These are phyloP conservation scores for Pterocles burchelli DNA, from an alignment of 2,113 vertebrate genomes.

Conservation along the genomic window DNA sequence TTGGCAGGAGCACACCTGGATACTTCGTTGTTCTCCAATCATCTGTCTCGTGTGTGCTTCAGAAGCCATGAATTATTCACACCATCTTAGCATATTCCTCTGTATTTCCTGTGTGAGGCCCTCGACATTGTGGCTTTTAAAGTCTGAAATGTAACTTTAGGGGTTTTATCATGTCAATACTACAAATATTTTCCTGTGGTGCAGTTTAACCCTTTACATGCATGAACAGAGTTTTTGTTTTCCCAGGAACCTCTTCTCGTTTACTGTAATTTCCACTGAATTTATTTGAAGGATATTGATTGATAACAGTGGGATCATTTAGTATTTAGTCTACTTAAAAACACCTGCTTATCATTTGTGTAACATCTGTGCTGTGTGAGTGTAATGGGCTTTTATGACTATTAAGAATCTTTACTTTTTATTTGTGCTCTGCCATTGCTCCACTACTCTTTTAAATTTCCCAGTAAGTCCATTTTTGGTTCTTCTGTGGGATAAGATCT, in stretches of 20 bases:
- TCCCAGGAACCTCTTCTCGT: not conserved
- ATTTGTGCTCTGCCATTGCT: not conserved
- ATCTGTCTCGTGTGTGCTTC: constrained; percentile 43
- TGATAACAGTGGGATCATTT: not conserved
- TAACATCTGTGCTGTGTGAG: not conserved
- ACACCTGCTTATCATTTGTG: constrained; percentile 17
- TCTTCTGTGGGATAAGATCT: not conserved
- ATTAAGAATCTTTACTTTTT: not conserved
- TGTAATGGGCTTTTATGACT: not conserved
- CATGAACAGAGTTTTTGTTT: not conserved
- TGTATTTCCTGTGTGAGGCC: not conserved
- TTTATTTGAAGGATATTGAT: not conserved
- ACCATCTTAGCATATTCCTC: constrained; percentile 12
- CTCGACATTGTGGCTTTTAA: constrained; percentile 18
- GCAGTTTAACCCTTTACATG: not conserved
- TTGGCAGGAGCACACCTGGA: constrained; percentile 53
- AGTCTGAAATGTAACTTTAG: not conserved
- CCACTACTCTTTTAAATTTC: not conserved
- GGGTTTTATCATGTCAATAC: not conserved
- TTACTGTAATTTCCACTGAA: not conserved
- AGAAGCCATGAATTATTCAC: constrained; percentile 59
- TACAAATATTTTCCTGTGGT: not conserved
- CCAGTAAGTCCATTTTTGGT: not conserved
- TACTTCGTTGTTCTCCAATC: constrained; percentile 38
- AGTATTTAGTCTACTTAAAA: constrained; percentile 20